Conservation (phyloP, 30 jellyfish, hydroid and myxozoan genomes). For the Pelagia noctiluca region DNA sequence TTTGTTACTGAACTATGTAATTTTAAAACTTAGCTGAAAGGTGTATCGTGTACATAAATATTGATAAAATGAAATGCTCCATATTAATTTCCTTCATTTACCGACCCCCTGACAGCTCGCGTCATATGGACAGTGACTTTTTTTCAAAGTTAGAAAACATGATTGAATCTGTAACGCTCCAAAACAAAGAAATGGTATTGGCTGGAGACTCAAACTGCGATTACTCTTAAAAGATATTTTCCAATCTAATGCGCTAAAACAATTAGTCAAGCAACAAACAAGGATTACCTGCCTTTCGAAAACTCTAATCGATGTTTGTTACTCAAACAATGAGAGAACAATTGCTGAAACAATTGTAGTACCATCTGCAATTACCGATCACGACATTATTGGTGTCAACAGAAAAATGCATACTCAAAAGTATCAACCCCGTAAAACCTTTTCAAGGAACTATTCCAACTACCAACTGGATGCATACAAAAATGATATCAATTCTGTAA, state of each 20-base stretch:
- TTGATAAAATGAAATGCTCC: not conserved
- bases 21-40: too few relatives aligned
- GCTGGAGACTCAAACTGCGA: slow-evolving; percentile 65
- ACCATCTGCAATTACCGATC: slow-evolving; percentile 15
- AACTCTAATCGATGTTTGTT: slow-evolving; percentile 33
- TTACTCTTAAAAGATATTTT: slow-evolving; percentile 25
- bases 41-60: too few relatives aligned
- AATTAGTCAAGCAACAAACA: slow-evolving; percentile 37
- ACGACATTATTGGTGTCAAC: slow-evolving; percentile 16
- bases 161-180: slow-evolving; percentile 39
- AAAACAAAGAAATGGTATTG: slow-evolving; percentile 60
- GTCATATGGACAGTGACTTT: slow-evolving; percentile 24
- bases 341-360: slow-evolving; percentile 3
- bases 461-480: not conserved
- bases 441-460: slow-evolving; percentile 5
- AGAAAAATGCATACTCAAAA: slow-evolving; percentile 23
- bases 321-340: slow-evolving; percentile 9
- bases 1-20: too few relatives aligned
- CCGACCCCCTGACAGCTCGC: slow-evolving; percentile 63
- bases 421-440: slow-evolving; percentile 16
- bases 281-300: slow-evolving; percentile 34
- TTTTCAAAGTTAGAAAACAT: slow-evolving; percentile 36
- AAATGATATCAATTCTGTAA: slow-evolving; percentile 4
- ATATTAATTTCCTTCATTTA: slow-evolving; percentile 9
- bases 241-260: slow-evolving; percentile 15